Percentiles rank a stretch among this genome's conserved stretches.
Conservation (phyloP, 2,888 invertebrate genomes). For the Drosophila mayaguana region DNA sequence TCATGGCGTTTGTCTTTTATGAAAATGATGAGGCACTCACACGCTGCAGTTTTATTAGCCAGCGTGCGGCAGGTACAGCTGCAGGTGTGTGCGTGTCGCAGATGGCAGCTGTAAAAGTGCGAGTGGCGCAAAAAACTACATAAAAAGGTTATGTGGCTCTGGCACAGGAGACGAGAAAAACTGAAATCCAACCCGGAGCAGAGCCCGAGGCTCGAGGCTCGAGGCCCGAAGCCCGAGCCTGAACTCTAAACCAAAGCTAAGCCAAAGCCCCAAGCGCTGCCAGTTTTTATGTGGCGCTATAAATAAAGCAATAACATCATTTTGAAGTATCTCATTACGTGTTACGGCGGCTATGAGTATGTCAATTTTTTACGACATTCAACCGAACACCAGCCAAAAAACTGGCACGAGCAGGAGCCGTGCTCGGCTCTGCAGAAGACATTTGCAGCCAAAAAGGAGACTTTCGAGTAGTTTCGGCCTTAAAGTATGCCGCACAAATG, state of each 20-base stretch:
- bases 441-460: constrained; percentile 32
- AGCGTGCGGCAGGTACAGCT: constrained; percentile 4
- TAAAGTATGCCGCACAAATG: constrained; percentile 62
- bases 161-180: constrained; percentile 27
- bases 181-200: constrained; percentile 16
- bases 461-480: constrained; percentile 60
- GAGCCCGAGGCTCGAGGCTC: neutral
- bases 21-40: constrained; percentile 34
- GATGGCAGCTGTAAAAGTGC: constrained; percentile 49
- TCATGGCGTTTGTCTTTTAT: constrained; percentile 37
- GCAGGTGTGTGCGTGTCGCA: neutral
- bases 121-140: constrained; percentile 54
- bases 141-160: constrained; percentile 53
- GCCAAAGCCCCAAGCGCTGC: constrained; percentile 28
- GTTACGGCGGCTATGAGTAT: constrained; percentile 69
- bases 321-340: constrained; percentile 80
- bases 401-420: too few relatives aligned
- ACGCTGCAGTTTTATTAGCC: constrained; percentile 40
- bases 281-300: constrained; percentile 68
- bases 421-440: constrained; percentile 7
- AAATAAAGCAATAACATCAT: constrained; percentile 81
- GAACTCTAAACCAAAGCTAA: constrained; percentile 41
- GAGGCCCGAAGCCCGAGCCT: neutral
- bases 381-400: constrained; percentile 11
- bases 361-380: constrained; percentile 71